Evolutionary conservation across 2,888 invertebrate species (phyloP), one percentile per base, ranked within the genome.

Genomic region (Philopedon plagiatum): DNA sequence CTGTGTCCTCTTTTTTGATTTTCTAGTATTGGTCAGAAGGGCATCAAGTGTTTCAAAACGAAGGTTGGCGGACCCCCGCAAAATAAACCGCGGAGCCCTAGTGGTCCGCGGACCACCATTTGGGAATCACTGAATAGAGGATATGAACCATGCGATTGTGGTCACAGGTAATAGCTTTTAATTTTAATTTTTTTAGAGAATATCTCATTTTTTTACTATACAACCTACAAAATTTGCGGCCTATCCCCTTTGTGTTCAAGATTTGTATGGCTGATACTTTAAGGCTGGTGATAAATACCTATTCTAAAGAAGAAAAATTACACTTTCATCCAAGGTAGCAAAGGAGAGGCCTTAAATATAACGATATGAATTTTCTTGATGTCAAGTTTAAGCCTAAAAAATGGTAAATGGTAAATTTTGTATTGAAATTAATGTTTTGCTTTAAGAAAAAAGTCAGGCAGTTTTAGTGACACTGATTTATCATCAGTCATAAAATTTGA

Each of bases 251-350:
- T 29, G 51, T 54, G 51, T 54, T 54, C 23, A 18, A 54, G 51
- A 54, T 54, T 54, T 54, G 51, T 32, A 29, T 29, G 29, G 9
- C 29, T 54, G 51, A 54, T 54, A 54, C 51, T 54, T 54, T 54
- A 54, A 54, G 29, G 29, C 51, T 29, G 51, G 51, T 54, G 51
- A 54, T 54, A 54, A 54, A 54, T 54, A n/a, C n/a, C n/a, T n/a
- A 54, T 54, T 29, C 51, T 9, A 15, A 29, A 29, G 9, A 54
- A 54, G 51, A 54, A 54, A 54, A 54, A 54, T 54, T 54, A 29
- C 51, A 29, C 15, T 54, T 54, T 54, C 29, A 54, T 54, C 15
- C 29, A 15, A 54, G 51, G 51, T 29, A 54, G 51, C 51, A 54
- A 54, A 54, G n/a, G n/a, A 54, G n/a, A 18, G 29, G 29, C 8